Conservation (phyloP, 2,113 vertebrate species). For the Ailurus styani region DNA sequence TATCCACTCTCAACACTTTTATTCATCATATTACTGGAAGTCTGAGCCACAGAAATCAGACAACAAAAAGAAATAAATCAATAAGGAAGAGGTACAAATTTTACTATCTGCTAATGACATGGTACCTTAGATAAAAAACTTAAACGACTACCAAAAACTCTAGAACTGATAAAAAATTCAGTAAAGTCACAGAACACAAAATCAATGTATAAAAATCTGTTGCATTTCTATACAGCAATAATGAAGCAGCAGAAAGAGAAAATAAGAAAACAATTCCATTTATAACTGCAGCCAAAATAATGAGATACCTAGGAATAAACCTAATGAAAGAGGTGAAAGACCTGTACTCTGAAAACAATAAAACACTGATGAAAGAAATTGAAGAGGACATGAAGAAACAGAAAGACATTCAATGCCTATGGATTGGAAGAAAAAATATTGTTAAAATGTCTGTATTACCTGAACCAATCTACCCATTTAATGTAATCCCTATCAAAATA, state of each 20-base stretch:
- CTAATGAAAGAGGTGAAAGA: too few relatives aligned
- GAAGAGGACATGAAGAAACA: too few relatives aligned
- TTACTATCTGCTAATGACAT: background rate
- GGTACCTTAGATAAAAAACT: background rate
- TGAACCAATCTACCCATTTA: too few relatives aligned
- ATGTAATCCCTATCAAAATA: too few relatives aligned
- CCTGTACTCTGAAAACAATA: too few relatives aligned
- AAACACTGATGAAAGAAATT: too few relatives aligned
- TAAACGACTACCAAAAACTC: background rate
- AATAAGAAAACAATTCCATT: background rate
- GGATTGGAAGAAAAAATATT: background rate
- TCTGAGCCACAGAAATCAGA: too few relatives aligned
- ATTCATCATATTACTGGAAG: background rate
- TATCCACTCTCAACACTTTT: background rate
- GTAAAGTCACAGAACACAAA: background rate
- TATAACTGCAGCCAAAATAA: too few relatives aligned
- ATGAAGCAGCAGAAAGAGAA: background rate
- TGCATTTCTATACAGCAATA: background rate
- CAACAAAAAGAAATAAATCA: background rate
- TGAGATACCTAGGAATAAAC: too few relatives aligned
- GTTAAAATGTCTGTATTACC: background rate
- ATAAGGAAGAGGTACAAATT: background rate
- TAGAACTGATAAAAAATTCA: background rate
- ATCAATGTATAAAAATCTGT: background rate
- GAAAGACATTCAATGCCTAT: background rate